Evolutionary conservation across 2,113 vertebrate species (phyloP).

Genomic region (Scortum barcoo): DNA sequence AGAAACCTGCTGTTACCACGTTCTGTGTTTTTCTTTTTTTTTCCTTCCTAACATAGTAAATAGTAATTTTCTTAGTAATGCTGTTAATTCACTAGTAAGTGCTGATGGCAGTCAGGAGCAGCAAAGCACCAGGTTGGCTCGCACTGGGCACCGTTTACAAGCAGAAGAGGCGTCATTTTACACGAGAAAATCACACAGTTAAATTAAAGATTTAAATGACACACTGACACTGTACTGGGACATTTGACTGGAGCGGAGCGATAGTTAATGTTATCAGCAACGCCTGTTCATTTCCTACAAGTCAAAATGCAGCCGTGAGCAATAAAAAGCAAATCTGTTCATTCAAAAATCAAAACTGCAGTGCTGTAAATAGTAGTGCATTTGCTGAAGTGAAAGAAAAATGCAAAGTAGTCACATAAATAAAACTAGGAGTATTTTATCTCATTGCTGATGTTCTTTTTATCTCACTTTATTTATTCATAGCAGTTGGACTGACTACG

Average conservation of each 20-base stretch:
- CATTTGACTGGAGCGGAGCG: no score
- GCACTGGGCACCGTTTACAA: not conserved
- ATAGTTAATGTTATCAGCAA: no score
- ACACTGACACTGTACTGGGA: no score
- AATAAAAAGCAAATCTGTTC: no score
- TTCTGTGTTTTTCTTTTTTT: not conserved
- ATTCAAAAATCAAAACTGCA: not conserved
- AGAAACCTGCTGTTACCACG: not conserved
- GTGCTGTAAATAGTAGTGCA: not conserved
- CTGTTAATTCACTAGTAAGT: no score
- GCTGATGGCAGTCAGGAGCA: not conserved
- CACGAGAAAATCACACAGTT: no score
- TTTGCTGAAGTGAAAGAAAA: not conserved
- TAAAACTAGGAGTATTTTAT: not conserved
- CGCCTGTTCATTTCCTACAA: no score
- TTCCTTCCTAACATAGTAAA: not conserved
- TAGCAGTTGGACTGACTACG: constrained; percentile 2
- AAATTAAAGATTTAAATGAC: no score
- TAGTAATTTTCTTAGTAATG: not conserved
- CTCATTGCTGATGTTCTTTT: not conserved
- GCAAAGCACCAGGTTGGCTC: not conserved
- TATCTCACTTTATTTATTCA: constrained; percentile 2
- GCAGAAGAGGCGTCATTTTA: no score
- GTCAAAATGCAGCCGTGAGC: no score
- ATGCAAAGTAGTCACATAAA: not conserved